These are phyloP conservation scores for Galerucella nymphaeae DNA, from an alignment of 2,888 invertebrate species.

Conservation along the genomic window DNA sequence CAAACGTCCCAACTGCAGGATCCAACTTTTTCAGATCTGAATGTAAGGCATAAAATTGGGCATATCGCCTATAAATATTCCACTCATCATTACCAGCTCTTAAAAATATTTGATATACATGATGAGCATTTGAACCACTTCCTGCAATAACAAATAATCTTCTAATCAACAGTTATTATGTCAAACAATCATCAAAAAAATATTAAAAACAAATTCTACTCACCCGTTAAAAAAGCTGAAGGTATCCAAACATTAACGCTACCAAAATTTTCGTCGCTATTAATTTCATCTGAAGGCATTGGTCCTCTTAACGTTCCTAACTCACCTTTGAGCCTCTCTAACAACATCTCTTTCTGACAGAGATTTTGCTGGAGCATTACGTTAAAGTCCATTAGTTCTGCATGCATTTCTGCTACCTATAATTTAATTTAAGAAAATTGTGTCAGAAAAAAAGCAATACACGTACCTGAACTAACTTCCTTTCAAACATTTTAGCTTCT, in stretches of 20 bases:
- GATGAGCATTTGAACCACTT: conserved; percentile 79
- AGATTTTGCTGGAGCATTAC: conserved; percentile 81
- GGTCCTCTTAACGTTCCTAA: conserved; percentile 76
- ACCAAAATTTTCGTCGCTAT: conserved; percentile 64
- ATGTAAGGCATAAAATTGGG: conserved; percentile 90
- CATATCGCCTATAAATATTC: conserved; percentile 95
- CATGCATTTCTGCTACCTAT: conserved; percentile 94
- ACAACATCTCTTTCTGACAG: conserved; percentile 71
- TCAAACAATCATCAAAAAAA: no score
- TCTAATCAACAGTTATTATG: not conserved
- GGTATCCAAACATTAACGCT: conserved; percentile 89
- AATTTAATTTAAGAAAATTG: conserved; percentile 2
- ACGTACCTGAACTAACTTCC: conserved; percentile 84
- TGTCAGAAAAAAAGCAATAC: conserved; percentile 5
- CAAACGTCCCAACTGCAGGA: conserved; percentile 80
- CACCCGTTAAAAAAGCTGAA: conserved; percentile 82
- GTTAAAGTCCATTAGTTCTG: conserved; percentile 93
- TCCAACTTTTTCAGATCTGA: conserved; percentile 86
- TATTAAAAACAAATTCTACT: not conserved
- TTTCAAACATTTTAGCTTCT: conserved; percentile 84
- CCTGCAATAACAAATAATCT: conserved; percentile 60
- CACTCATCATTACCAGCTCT: conserved; percentile 90
- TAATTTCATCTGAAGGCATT: conserved; percentile 58
- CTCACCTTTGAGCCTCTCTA: conserved; percentile 73
- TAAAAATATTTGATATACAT: conserved; percentile 87